Base-by-base conservation (phyloP, 92 coral and sea anemone genomes). In the Porites cylindrica region DNA sequence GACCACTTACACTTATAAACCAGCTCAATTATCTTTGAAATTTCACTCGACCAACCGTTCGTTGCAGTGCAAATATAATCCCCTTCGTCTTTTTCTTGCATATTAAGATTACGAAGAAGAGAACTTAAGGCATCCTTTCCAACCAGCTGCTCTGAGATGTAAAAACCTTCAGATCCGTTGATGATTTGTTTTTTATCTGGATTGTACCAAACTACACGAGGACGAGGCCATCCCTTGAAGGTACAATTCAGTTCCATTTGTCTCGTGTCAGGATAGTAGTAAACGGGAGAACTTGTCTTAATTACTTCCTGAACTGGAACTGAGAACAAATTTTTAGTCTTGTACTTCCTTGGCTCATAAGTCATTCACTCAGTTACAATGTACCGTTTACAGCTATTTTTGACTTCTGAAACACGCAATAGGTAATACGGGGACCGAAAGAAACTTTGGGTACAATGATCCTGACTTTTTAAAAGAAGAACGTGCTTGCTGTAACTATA, bases 81-180 rank as follows among this genome's bases (percentile, higher is more conserved):
- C 52, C 77, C 77, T 72, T 72, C 32, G 7, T 12, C 26, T 1
- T 72, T 21, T 13, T 72, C 77, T 1, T 23, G 77, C 1, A 54
- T 21, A 1, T 20, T 12, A 6, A 54, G 77, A 72, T 43, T 21
- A 2, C 21, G 58, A 72, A 72, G 77, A 43, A 1, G n/a, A 26
- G 23, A 43, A 29, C 4, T 12, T 17, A 72, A 2, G n/a, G 77
- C n/a, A 3, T n/a, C 16, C 6, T 72, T 2, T 50, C 60, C 77
- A 8, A 18, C 20, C 77, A 8, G 51, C 6, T 47, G 56, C 59
- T 50, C 77, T 50, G 60, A 72, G 54, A 43, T 14, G 20, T 72
- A 43, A 47, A 72, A 17, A 18, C 77, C 77, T n/a, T 72, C 77
- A 72, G 77, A 43, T 72, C 60, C 60, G 23, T 72, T 72, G 1